Conservation (phyloP, 1,140 invertebrate genomes). For the Drosophila tristis region DNA sequence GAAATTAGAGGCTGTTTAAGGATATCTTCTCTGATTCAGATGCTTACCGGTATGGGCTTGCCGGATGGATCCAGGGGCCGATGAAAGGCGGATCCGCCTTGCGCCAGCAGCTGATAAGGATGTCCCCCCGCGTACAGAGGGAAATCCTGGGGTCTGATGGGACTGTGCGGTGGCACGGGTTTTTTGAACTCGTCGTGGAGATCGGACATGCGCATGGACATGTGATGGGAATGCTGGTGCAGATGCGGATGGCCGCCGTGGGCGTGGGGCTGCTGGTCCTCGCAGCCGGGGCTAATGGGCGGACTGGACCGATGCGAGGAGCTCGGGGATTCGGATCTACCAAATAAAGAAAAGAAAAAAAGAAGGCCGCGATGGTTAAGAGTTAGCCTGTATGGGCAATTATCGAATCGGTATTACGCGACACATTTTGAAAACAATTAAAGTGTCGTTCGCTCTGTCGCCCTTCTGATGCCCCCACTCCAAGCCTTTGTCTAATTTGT, state of each 20-base stretch:
- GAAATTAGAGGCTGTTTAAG: background rate
- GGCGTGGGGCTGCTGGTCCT: slow-evolving; percentile 71
- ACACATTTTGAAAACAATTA: slow-evolving; percentile 69
- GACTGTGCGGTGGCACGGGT: slow-evolving; percentile 79
- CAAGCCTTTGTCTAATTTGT: slow-evolving; percentile 59
- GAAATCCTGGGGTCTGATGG: slow-evolving; percentile 81
- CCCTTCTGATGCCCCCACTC: no score
- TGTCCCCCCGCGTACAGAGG: slow-evolving; percentile 82
- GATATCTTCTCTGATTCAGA: no score
- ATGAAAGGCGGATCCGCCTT: slow-evolving; percentile 80
- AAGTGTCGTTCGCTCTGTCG: slow-evolving; percentile 24
- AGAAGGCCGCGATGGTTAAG: background rate
- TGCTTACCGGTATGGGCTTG: slow-evolving; percentile 81
- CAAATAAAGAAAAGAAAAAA: background rate
- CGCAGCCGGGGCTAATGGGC: slow-evolving; percentile 83
- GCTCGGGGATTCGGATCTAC: slow-evolving; percentile 81
- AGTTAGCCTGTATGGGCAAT: slow-evolving; percentile 57
- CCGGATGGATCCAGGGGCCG: slow-evolving; percentile 80
- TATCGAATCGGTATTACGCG: slow-evolving; percentile 50
- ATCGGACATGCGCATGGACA: slow-evolving; percentile 75
- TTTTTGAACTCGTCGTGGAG: slow-evolving; percentile 83
- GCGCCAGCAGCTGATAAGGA: slow-evolving; percentile 80
- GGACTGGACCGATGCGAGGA: slow-evolving; percentile 84
- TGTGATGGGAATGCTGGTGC: slow-evolving; percentile 56
- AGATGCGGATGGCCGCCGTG: slow-evolving; percentile 1